phyloP scores from a whole-genome alignment of 2,113 vertebrate genomes.

The Paradisaea rubra region DNA sequence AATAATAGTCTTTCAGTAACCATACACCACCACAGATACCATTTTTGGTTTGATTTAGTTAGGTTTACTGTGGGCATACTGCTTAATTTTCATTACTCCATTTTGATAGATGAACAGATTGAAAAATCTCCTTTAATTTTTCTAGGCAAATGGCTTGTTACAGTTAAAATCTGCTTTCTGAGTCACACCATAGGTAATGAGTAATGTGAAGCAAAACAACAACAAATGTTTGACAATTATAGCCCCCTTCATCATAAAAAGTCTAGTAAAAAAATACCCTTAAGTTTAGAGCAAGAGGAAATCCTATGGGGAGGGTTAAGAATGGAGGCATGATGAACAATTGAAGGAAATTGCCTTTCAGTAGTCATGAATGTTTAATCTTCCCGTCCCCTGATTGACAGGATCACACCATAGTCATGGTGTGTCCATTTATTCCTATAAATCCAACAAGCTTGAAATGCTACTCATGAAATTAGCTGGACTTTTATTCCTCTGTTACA shows the following conservation, averaged over 20 bases:
- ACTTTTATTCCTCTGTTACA: neutral
- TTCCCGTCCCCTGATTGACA: neutral
- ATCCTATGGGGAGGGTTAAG: neutral
- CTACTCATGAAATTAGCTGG: neutral
- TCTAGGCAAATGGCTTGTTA: neutral
- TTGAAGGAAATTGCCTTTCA: slow-evolving; percentile 29
- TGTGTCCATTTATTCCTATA: neutral
- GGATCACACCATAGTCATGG: neutral
- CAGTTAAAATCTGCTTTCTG: neutral
- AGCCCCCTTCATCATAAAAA: neutral
- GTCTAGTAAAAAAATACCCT: neutral
- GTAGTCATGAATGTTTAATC: neutral
- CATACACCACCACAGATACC: neutral
- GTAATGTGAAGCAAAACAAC: neutral
- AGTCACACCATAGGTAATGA: neutral
- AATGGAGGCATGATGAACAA: slow-evolving; percentile 13
- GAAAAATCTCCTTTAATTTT: neutral
- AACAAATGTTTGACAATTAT: neutral
- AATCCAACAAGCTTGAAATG: neutral
- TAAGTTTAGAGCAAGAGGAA: slow-evolving; percentile 6
- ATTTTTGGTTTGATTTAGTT: neutral
- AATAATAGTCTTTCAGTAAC: neutral
- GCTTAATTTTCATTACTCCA: neutral
- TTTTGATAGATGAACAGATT: neutral
- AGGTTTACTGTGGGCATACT: neutral